Conservation (phyloP, 64 coral and sea anemone species). For the Exaiptasia diaphana region DNA sequence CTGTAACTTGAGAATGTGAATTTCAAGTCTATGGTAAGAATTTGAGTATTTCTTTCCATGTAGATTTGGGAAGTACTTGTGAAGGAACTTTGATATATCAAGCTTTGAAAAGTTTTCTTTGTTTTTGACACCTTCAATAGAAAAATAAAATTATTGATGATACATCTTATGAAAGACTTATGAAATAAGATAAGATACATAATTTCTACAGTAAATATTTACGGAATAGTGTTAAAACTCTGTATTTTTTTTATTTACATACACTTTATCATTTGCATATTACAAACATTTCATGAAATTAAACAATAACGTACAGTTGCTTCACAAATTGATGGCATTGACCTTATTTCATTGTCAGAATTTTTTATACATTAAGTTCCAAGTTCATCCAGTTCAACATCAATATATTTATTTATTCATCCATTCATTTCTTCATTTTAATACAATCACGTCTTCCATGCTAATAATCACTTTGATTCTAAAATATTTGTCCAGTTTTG, state of each 20-base stretch:
- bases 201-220: neutral
- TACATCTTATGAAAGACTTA: neutral
- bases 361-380: too few species aligned
- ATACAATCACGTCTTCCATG: too few species aligned
- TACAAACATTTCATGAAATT: neutral
- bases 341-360: too few species aligned
- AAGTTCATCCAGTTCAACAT: too few species aligned
- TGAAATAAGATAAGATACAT: neutral
- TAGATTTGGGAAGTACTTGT: constrained; percentile 28
- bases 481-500: too few species aligned
- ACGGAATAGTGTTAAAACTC: neutral
- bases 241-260: neutral
- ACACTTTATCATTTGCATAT: neutral
- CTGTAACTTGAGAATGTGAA: constrained; percentile 44
- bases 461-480: too few species aligned
- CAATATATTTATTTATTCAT: too few species aligned
- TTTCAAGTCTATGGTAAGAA: constrained; percentile 39
- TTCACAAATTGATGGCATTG: too few species aligned
- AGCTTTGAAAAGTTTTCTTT: constrained; percentile 29
- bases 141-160: neutral
- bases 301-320: neutral
- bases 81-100: constrained; percentile 36
- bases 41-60: neutral
- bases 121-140: constrained; percentile 16
- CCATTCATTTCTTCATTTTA: too few species aligned